Conservation (phyloP, 2,888 invertebrate genomes). For the Diplolepis rosae region DNA sequence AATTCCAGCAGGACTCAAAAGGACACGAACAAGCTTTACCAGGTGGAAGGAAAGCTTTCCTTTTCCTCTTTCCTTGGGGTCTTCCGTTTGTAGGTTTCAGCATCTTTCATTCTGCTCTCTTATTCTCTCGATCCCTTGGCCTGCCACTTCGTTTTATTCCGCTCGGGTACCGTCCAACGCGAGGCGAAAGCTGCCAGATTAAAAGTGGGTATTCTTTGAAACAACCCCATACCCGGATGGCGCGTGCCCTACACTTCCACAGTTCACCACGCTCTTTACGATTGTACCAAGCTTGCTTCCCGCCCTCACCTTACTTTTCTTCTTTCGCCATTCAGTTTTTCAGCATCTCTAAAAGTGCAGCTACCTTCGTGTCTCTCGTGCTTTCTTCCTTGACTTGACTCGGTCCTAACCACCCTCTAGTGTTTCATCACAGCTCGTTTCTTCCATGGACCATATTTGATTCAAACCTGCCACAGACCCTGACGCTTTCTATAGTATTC, state of each 20-base stretch:
- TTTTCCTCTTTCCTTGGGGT: conserved; percentile 34
- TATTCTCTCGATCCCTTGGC: conserved; percentile 47
- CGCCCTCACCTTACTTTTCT: neutral
- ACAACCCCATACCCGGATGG: conserved; percentile 41
- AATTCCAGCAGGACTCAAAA: too few relatives aligned
- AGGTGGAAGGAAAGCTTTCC: conserved; percentile 34
- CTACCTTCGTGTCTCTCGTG: conserved; percentile 15
- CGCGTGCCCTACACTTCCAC: conserved; percentile 35
- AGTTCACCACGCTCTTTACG: conserved; percentile 18
- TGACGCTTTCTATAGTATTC: conserved; percentile 6
- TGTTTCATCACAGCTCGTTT: conserved; percentile 8
- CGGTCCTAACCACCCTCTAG: conserved; percentile 19
- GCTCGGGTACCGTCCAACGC: conserved; percentile 54
- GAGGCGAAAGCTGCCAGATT: conserved; percentile 62
- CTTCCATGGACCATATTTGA: conserved; percentile 19
- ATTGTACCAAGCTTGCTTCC: conserved; percentile 10
- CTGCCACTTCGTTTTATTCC: conserved; percentile 61
- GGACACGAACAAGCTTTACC: conserved; percentile 26
- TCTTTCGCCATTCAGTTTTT: conserved; percentile 1
- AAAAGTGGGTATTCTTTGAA: conserved; percentile 65
- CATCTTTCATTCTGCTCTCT: conserved; percentile 41
- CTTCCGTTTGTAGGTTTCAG: conserved; percentile 37
- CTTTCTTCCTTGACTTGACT: conserved; percentile 44
- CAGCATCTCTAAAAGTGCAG: conserved; percentile 23
- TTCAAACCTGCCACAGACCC: conserved; percentile 25